Base-by-base conservation (phyloP, 2,113 vertebrate species). In the Labrus mixtus region DNA sequence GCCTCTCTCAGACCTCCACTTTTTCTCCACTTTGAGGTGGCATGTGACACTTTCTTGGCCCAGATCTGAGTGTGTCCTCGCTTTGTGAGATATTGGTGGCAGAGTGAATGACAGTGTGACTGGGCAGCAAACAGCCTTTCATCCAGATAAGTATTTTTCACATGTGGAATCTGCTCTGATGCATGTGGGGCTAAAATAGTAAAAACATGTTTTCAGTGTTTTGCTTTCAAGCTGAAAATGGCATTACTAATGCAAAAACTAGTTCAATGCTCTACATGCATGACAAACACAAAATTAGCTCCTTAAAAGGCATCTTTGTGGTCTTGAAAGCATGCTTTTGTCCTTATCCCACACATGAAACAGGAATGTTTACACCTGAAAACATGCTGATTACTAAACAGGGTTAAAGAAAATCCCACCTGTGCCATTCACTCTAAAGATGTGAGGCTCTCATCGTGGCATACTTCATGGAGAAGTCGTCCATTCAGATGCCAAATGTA, bases 1-100 rank as follows among this genome's bases (percentile, higher is more conserved):
- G 70, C 69, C 77, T 68, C 41, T 68, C 56, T 65, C 46, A 65
- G 20, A n/a, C 10, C 76, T 19, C 55, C 63, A 9, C 43, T 36
- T 5, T 60, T 45, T 8, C 20, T 15, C 33, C 6, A 23, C 6
- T 25, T 54, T 19, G 33, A 36, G 60, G 39, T 50, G 76, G 66
- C 68, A 67, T 59, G 48, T 56, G 60, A 53, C 43, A 4, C 0
- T 15, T 1, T n/a, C 16, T 25, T 67, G 54, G 20, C 29, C 0
- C 33, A 22, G 50, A 39, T 25, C 1, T 8, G 37, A 77, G 41
- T 6, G 54, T 70, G n/a, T 73, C 48, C 56, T 11, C 2, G 39
- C 46, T 65, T 25, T 68, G 39, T 59, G 1, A 45, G 45, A 68
- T 67, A 75, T 23, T 19, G 25, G 20, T 67, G 50, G 60, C 43